Base-by-base conservation (phyloP, 2,113 vertebrate species). In the Dicerorhinus sumatrensis region DNA sequence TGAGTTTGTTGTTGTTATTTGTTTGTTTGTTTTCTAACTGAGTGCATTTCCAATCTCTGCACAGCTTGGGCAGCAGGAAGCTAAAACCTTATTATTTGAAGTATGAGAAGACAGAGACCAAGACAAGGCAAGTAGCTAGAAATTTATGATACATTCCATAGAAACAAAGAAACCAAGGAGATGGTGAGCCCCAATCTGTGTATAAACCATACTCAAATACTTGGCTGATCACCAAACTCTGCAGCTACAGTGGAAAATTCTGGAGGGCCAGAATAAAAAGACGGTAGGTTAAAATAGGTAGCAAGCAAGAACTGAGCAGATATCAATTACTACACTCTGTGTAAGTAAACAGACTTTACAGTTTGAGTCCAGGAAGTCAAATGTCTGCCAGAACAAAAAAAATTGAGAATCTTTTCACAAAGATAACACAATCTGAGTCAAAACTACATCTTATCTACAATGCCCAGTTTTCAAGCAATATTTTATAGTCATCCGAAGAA, bases 371-470 rank as follows among this genome's bases (percentile, higher is more conserved):
- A 80, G 48, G 29, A 54, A 75, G 7, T 80, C 36, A 60, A 65
- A 80, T 63, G 39, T 12, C 27, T 69, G 29, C 18, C 8, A 80
- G 8, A 89, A 94, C 16, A 11, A 54, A 42, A 60, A 77, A 84
- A 92, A 20, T 2, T 54, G 17, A 87, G 12, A 88, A 54, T 31
- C 6, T 6, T 84, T 56, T 83, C 13, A 65, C 36, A 79, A 62
- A 21, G 7, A 58, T 76, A 67, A 87, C 25, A 93, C 25, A 94
- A 75, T 62, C n/a, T 65, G 20, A 93, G 62, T 95, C 8, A 72
- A 11, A 51, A n/a, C 27, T 48, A 51, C 1, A 10, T 58, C 10
- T 33, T 87, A 46, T 42, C 27, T 33, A 11, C 6, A 60, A 72
- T 33, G 10, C 65, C 76, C 13, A 73, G 6, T 83, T 91, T 90